Percentiles rank a stretch among this genome's conserved stretches.
These are phyloP conservation scores for Pitangus sulphuratus DNA, from an alignment of 2,797 vertebrate species.

Conservation along the genomic window DNA sequence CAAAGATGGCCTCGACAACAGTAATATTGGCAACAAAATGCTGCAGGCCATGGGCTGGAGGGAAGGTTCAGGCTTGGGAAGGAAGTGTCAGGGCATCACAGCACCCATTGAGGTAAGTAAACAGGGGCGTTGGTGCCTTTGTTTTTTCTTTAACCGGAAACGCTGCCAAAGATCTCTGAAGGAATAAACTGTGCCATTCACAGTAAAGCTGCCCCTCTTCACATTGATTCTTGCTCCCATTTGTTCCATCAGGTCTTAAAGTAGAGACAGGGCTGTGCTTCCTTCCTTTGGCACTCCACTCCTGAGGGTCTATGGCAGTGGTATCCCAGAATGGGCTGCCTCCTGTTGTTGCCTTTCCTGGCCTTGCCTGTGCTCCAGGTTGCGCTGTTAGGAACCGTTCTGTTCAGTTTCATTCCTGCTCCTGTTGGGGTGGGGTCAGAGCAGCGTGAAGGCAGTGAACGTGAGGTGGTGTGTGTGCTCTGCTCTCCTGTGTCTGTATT, in stretches of 20 bases:
- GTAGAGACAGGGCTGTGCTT: not conserved
- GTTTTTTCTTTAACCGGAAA: not conserved
- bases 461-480: accelerated
- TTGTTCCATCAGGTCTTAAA: accelerated
- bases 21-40: slow-evolving; percentile 99
- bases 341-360: not conserved
- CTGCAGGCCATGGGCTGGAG: slow-evolving; percentile 99
- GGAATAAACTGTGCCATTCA: not conserved
- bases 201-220: not conserved
- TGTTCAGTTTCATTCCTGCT: accelerated
- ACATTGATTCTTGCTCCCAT: accelerated
- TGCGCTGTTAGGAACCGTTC: accelerated
- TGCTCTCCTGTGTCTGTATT: not conserved
- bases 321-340: not conserved
- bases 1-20: slow-evolving; percentile 96
- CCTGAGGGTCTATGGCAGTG: not conserved
- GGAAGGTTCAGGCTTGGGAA: slow-evolving; percentile 94
- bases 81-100: slow-evolving; percentile 97
- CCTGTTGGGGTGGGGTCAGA: not conserved
- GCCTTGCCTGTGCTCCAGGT: not conserved
- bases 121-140: not conserved
- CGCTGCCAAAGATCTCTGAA: not conserved
- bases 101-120: slow-evolving; percentile 91
- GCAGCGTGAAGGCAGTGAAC: accelerated
- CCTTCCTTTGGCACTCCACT: not conserved